Evolutionary conservation across 2,797 vertebrate genomes (phyloP), one percentile per base, ranked within the genome.

Genomic region (Macroramphosus scolopax): DNA sequence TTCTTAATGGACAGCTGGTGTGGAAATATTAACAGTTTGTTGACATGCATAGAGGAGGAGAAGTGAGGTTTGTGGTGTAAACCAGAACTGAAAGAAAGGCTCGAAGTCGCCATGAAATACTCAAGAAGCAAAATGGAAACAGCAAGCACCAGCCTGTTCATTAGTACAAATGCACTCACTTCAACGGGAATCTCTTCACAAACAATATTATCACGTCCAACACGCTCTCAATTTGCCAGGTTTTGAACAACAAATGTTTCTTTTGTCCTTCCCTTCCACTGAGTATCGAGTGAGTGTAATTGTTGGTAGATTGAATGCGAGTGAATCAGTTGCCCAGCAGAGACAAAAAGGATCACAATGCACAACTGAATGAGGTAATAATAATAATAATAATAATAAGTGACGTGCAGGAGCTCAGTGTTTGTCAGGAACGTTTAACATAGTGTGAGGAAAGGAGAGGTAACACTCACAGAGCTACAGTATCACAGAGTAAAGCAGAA

Each of bases 381-480:
- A 58, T n/a, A n/a, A n/a, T n/a, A n/a, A n/a, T n/a, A n/a, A n/a
- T n/a, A n/a, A n/a, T n/a, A n/a, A n/a, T n/a, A 55, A 37, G 41
- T 71, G 72, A 76, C 58, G 51, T 64, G 73, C 61, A 13, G 55
- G 52, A 76, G 63, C 45, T 58, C 11, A 60, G 39, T 34, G 51
- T 62, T 65, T n/a, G n/a, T n/a, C n/a, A n/a, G n/a, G n/a, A n/a
- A n/a, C n/a, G n/a, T n/a, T n/a, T n/a, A n/a, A n/a, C n/a, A n/a
- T n/a, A n/a, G 53, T 68, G 63, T 64, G 47, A 79, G 48, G 74
- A 67, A 77, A 75, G 71, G 58, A 78, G 68, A 74, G 56, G 73
- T 54, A 80, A 85, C 82, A 91, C 89, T 91, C 89, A 91, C 89
- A 86, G 86, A 84, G 72, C 89, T 89, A 90, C 74, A 80, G 83